Evolutionary conservation across 2,888 invertebrate species (phyloP).

Genomic region (Drosophila melanocephala): DNA sequence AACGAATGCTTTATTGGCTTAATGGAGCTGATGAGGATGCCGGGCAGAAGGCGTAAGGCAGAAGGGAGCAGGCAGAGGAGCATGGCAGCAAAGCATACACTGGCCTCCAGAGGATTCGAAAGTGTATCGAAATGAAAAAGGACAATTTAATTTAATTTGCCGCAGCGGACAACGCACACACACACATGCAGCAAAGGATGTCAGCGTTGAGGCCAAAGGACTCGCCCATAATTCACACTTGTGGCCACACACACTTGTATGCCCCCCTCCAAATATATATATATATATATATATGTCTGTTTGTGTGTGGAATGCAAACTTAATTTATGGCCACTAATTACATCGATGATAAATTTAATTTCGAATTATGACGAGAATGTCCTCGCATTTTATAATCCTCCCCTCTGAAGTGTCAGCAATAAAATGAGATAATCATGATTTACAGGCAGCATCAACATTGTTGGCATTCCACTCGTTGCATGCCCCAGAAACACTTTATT

Average conservation of each 20-base stretch:
- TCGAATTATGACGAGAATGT: slow-evolving; percentile 63
- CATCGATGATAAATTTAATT: slow-evolving; percentile 83
- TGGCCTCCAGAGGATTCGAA: slow-evolving; percentile 66
- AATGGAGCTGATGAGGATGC: slow-evolving; percentile 74
- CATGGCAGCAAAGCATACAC: not conserved
- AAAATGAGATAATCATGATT: slow-evolving; percentile 74
- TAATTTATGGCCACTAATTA: slow-evolving; percentile 84
- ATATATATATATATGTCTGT: not conserved
- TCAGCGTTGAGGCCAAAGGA: slow-evolving; percentile 39
- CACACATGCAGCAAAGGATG: slow-evolving; percentile 48
- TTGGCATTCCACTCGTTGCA: slow-evolving; percentile 21
- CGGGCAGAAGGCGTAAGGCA: not conserved
- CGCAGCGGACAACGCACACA: slow-evolving; percentile 45
- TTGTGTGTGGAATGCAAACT: slow-evolving; percentile 17
- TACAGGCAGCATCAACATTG: slow-evolving; percentile 59
- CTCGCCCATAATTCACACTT: slow-evolving; percentile 76
- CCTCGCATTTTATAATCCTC: slow-evolving; percentile 41
- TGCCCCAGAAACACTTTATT: slow-evolving; percentile 44
- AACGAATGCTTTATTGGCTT: slow-evolving; percentile 82
- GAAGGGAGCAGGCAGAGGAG: not conserved
- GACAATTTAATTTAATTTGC: slow-evolving; percentile 84
- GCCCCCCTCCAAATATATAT: not conserved
- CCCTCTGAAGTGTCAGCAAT: slow-evolving; percentile 54
- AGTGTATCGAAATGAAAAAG: slow-evolving; percentile 80
- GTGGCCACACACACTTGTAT: slow-evolving; percentile 56